A percentile compares a stretch with the other conserved stretches of the same genome.
Evolutionary conservation across 30 jellyfish, hydroid and myxozoan species (phyloP).

Genomic region (Cassiopea xamachana): DNA sequence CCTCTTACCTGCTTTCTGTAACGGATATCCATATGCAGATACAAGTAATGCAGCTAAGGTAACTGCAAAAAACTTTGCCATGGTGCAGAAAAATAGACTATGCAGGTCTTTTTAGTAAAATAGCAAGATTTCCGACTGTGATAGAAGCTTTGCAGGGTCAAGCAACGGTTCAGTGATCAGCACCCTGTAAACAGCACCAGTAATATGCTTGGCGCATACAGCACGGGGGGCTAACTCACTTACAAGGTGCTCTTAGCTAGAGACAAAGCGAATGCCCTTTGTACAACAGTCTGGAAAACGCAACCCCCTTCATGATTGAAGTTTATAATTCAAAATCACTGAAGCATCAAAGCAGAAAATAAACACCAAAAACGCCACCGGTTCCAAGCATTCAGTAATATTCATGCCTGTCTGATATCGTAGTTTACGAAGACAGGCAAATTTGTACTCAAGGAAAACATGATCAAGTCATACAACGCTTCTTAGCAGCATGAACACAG

Average conservation of each 20-base stretch:
- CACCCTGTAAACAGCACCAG: not conserved
- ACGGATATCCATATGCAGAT: conserved; percentile 52
- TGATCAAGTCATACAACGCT: not conserved
- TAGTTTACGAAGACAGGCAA: not conserved
- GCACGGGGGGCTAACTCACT: not conserved
- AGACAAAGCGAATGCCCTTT: not conserved
- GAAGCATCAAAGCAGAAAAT: not conserved
- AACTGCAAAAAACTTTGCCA: conserved; percentile 56
- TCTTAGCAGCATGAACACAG: not conserved
- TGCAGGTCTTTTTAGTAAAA: not conserved
- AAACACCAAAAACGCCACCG: not conserved
- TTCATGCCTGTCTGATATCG: not conserved
- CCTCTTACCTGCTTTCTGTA: conserved; percentile 47
- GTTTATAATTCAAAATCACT: not conserved
- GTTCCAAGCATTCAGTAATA: not conserved
- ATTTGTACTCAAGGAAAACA: not conserved
- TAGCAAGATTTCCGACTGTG: not conserved
- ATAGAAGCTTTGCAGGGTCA: not conserved
- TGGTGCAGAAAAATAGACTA: not conserved
- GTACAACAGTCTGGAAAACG: not conserved
- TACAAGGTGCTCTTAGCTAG: not conserved
- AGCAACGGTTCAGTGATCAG: not conserved
- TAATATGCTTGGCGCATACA: not conserved
- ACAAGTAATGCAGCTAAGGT: conserved; percentile 49
- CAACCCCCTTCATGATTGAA: not conserved